Conservation (phyloP, 2,113 vertebrate genomes). For the Galemys pyrenaicus region DNA sequence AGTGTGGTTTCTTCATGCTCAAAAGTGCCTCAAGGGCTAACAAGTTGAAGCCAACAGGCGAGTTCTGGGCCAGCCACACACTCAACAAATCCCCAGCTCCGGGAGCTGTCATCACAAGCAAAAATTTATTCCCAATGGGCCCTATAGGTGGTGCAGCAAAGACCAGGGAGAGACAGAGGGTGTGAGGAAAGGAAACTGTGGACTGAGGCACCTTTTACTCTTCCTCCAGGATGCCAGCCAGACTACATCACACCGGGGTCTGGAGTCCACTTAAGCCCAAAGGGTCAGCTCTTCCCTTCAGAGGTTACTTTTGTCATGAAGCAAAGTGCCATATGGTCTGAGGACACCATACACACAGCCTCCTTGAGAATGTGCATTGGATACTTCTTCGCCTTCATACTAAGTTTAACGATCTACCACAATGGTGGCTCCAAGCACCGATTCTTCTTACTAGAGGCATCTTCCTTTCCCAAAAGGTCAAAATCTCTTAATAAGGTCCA, state of each 20-base stretch:
- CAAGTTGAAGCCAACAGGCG: background rate
- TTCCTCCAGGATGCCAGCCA: background rate
- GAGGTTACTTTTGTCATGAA: background rate
- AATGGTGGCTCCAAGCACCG: background rate
- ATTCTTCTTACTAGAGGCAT: background rate
- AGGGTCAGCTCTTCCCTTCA: background rate
- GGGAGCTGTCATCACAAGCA: background rate
- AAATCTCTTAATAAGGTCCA: background rate
- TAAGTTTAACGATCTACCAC: background rate
- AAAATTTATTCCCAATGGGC: background rate
- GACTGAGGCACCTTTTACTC: background rate
- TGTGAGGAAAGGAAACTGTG: background rate
- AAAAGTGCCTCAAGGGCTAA: background rate
- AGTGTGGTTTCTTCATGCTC: background rate
- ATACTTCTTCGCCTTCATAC: background rate
- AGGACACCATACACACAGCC: accelerated
- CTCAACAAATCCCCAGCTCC: background rate
- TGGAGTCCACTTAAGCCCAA: background rate
- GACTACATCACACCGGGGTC: background rate
- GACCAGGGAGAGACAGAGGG: background rate
- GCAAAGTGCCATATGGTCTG: background rate
- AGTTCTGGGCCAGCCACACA: accelerated
- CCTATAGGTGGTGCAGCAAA: background rate
- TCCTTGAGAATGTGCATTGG: background rate
- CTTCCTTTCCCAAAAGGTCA: background rate